These are phyloP conservation scores for Orchestia grillus DNA, from an alignment of 1,140 invertebrate species.

Conservation along the genomic window DNA sequence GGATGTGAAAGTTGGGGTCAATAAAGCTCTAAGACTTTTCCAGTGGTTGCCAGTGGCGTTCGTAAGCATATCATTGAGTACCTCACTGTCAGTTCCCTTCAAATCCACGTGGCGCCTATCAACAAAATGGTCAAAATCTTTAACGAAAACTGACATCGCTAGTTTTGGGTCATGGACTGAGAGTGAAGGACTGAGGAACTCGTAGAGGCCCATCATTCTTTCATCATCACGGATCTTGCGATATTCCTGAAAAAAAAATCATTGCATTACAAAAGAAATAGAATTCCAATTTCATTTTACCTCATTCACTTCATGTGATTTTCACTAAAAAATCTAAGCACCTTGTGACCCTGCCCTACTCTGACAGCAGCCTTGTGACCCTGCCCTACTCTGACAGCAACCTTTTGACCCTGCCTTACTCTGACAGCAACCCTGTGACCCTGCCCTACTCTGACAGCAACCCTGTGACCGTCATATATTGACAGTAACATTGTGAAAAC, in stretches of 20 bases:
- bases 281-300: not conserved
- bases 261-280: not conserved
- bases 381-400: too few relatives aligned
- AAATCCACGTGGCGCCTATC: not conserved
- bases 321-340: too few relatives aligned
- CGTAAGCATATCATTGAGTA: conserved; percentile 39
- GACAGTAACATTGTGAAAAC: too few relatives aligned
- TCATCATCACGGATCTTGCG: not conserved
- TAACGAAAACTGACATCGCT: not conserved
- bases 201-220: not conserved
- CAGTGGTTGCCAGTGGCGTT: conserved; percentile 33
- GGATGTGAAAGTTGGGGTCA: conserved; percentile 49
- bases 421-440: too few relatives aligned
- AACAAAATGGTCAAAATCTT: conserved; percentile 57
- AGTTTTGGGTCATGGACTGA: not conserved
- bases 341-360: too few relatives aligned
- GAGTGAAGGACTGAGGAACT: not conserved
- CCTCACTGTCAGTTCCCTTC: not conserved
- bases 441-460: too few relatives aligned
- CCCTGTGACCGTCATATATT: too few relatives aligned
- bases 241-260: conserved; percentile 3
- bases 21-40: conserved; percentile 7
- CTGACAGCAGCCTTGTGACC: too few relatives aligned
- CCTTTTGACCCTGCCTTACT: too few relatives aligned
- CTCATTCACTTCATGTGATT: too few relatives aligned